Percentiles rank a stretch among this genome's conserved stretches.
phyloP scores from a whole-genome alignment of 2,888 invertebrate species.

The Gerris lacustris region DNA sequence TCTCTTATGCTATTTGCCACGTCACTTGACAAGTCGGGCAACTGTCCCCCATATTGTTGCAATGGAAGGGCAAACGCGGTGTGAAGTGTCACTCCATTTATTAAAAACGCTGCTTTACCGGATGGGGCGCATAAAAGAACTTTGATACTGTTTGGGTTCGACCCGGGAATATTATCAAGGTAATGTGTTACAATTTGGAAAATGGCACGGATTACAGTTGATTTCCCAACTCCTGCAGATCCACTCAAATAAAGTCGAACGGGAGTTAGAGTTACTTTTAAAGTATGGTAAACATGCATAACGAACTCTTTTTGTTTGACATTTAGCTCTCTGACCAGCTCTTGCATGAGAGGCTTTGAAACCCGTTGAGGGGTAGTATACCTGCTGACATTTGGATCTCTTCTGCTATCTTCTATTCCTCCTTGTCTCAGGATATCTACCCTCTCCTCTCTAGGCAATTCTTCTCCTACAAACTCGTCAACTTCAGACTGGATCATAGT shows the following conservation, averaged over 20 bases:
- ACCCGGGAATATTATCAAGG: constrained; percentile 14
- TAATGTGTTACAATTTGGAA: constrained; percentile 12
- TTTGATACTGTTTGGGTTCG: constrained; percentile 3
- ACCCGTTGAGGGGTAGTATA: neutral
- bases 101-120: constrained; percentile 21
- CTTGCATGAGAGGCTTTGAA: neutral
- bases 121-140: constrained; percentile 18
- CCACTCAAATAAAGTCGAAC: constrained; percentile 2
- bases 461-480: neutral
- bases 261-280: constrained; percentile 10
- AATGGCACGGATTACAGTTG: neutral
- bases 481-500: neutral
- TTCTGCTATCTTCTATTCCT: neutral
- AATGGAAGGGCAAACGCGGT: constrained; percentile 11
- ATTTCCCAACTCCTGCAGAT: constrained; percentile 1
- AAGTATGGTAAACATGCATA: constrained; percentile 9
- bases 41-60: constrained; percentile 13
- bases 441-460: neutral
- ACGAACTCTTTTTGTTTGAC: constrained; percentile 5
- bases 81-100: constrained; percentile 22
- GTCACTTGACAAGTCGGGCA: constrained; percentile 14
- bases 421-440: neutral
- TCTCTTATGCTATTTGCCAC: constrained; percentile 14
- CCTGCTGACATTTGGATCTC: neutral
- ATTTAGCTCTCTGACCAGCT: neutral